Percentiles rank a stretch among this genome's conserved stretches.
Evolutionary conservation across 2,888 invertebrate species (phyloP).

Genomic region (Thymelicus acteon): DNA sequence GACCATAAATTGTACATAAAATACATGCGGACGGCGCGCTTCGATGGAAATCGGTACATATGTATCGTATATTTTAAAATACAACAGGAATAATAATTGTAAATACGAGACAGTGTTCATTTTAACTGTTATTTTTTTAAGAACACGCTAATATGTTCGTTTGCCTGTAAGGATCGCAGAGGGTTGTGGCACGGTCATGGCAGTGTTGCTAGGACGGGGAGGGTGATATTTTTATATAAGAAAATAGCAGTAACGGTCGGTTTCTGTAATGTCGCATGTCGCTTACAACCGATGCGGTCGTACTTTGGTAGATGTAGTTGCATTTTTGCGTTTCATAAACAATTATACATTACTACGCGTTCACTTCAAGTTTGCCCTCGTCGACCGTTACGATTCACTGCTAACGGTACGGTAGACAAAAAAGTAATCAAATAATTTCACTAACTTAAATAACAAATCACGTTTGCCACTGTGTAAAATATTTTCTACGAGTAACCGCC

Average conservation of each 20-base stretch:
- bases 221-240: conserved; percentile 56
- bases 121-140: conserved; percentile 79
- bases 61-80: conserved; percentile 69
- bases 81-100: conserved; percentile 63
- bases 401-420: too few species aligned
- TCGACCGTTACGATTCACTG: too few species aligned
- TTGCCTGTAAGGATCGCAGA: conserved; percentile 42
- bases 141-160: conserved; percentile 64
- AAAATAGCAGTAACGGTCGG: conserved; percentile 12
- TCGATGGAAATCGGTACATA: conserved; percentile 53
- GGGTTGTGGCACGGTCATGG: conserved; percentile 13
- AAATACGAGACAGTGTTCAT: conserved; percentile 79
- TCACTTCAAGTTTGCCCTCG: too few species aligned
- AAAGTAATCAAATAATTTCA: too few species aligned
- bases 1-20: conserved; percentile 65
- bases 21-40: conserved; percentile 46
- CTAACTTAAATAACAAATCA: too few species aligned
- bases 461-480: too few species aligned
- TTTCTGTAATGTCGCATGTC: too few species aligned
- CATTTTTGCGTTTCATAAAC: too few species aligned
- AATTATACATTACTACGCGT: too few species aligned
- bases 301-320: too few species aligned
- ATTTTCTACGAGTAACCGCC: too few species aligned
- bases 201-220: not conserved
- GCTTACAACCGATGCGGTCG: too few species aligned